Evolutionary conservation across 1,140 invertebrate species (phyloP).

Genomic region (honey bee (Apis mellifera)): DNA sequence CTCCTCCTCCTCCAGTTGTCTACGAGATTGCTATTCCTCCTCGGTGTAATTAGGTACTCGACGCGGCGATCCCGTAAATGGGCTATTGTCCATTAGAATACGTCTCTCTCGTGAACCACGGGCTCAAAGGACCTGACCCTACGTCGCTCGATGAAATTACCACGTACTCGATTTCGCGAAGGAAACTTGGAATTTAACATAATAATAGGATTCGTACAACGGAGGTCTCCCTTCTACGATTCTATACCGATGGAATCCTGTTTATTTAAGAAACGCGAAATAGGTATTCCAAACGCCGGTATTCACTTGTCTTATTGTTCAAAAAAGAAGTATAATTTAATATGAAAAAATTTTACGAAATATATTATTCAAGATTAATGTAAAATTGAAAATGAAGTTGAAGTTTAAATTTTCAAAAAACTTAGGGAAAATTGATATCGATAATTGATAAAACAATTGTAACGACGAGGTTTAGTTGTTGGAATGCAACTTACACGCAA

Average conservation of each 20-base stretch:
- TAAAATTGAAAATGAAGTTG: no score
- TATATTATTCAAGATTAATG: no score
- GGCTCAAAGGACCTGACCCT: slow-evolving; percentile 35
- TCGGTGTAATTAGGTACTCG: slow-evolving; percentile 59
- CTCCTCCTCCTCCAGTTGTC: background rate
- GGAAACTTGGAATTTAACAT: slow-evolving; percentile 29
- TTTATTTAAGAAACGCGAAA: background rate
- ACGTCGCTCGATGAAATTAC: slow-evolving; percentile 45
- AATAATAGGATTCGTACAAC: slow-evolving; percentile 37
- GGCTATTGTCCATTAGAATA: slow-evolving; percentile 54
- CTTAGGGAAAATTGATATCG: no score
- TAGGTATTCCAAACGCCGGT: no score
- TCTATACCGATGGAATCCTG: background rate
- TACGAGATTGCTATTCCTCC: slow-evolving; percentile 58
- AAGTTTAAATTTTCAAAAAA: no score
- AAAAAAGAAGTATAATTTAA: background rate
- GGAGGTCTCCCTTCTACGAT: background rate
- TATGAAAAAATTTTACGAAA: no score
- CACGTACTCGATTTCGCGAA: slow-evolving; percentile 37
- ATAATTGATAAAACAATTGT: no score
- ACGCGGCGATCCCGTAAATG: slow-evolving; percentile 34
- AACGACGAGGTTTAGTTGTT: no score
- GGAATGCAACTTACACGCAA: no score
- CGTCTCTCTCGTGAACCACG: slow-evolving; percentile 25
- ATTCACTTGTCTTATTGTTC: no score